Base-by-base conservation (phyloP, 2,888 invertebrate species). In the Noctua janthina region DNA sequence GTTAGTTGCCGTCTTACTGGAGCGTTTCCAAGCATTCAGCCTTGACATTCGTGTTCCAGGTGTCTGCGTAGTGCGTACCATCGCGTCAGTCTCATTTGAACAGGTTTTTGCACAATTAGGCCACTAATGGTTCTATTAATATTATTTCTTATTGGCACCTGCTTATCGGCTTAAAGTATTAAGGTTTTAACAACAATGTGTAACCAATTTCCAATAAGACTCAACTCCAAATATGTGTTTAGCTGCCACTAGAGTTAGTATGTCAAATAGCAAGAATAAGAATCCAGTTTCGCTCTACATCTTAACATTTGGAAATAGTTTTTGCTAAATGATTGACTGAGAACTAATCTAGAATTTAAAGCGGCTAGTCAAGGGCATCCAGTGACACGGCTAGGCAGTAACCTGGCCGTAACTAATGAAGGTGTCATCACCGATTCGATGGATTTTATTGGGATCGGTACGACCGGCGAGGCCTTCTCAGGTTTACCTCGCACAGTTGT, bases 41-140 rank as follows among this genome's bases (percentile, higher is more conserved):
- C 96, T 96, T 96, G 96, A 96, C 96, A 96, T 96, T 96, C 94
- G 94, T 90, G 91, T 87, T 95, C 94, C 95, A 95, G 96, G 95
- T 95, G 95, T 86, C 92, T 90, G 92, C 93, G 91, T 93, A 93
- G 92, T 90, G 92, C 93, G 91, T 93, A 93, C 93, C 93, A 92
- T 93, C 88, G 89, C 88, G 88, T 81, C 90, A 85, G 81, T 84
- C 85, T 88, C 84, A 89, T 85, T 87, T 90, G 85, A 91, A 91
- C 76, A 80, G 93, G 93, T 93, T 93, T 93, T 93, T 73, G 75
- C 66, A 83, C 76, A 81, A 86, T 87, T 76, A 83, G 59, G 71
- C 73, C 68, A 62, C 39, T 76, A 73, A 74, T 81, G n/a, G 23
- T 68, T 67, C 35, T 82, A 89, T 78, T 64, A 74, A 80, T 78